Conservation (phyloP, 2,888 invertebrate genomes). For the Aphodius granarius region DNA sequence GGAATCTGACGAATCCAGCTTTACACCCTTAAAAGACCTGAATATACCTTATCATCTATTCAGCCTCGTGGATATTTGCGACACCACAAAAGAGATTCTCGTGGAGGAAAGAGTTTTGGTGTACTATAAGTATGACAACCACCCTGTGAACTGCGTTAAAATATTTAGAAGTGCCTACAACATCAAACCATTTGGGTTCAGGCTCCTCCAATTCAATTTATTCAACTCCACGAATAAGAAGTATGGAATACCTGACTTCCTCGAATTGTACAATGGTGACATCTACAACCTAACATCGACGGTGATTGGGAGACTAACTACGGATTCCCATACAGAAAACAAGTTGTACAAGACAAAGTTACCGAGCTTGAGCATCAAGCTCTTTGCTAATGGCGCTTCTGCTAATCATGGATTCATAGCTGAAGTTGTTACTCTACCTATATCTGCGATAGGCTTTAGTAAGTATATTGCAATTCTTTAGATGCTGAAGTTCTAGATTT, state of each 20-base stretch:
- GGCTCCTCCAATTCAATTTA: constrained; percentile 88
- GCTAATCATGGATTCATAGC: constrained; percentile 96
- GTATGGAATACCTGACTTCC: constrained; percentile 80
- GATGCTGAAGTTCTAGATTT: constrained; percentile 5
- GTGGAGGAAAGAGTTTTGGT: constrained; percentile 88
- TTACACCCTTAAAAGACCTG: constrained; percentile 78
- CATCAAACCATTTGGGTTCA: constrained; percentile 86
- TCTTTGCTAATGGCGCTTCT: constrained; percentile 95
- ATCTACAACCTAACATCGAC: constrained; percentile 82
- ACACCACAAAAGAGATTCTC: constrained; percentile 87
- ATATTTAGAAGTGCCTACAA: constrained; percentile 87
- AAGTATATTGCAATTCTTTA: constrained; percentile 52
- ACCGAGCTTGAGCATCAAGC: constrained; percentile 82
- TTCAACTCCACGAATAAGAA: constrained; percentile 82
- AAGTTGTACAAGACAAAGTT: constrained; percentile 74
- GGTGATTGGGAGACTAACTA: constrained; percentile 71
- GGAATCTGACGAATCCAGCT: constrained; percentile 85
- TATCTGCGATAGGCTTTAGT: constrained; percentile 88
- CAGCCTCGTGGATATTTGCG: constrained; percentile 95
- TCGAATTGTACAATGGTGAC: constrained; percentile 90
- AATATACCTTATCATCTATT: constrained; percentile 89
- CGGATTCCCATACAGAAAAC: constrained; percentile 71
- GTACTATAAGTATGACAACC: constrained; percentile 96
- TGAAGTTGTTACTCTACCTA: constrained; percentile 92
- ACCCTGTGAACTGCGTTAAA: constrained; percentile 96